A percentile compares a stretch with the other conserved stretches of the same genome.
phyloP scores from a whole-genome alignment of 64 coral and sea anemone genomes.

The Stichodactyla helianthus region DNA sequence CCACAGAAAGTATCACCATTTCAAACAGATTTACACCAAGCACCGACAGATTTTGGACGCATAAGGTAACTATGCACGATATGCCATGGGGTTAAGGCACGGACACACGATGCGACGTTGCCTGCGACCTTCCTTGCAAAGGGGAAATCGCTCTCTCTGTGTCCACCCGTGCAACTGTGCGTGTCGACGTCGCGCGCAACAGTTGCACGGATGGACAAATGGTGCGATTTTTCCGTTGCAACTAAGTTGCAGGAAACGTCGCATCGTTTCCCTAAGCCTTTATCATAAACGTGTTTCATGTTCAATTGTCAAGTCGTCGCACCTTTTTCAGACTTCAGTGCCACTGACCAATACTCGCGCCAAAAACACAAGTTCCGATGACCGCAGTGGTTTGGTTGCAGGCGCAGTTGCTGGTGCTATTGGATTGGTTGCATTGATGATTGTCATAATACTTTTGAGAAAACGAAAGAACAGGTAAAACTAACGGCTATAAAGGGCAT shows the following conservation, averaged over 20 bases:
- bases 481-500: background rate
- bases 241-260: no score
- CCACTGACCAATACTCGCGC: background rate
- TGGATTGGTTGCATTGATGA: background rate
- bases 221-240: no score
- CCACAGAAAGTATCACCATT: background rate
- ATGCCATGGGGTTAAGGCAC: no score
- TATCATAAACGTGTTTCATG: no score
- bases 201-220: no score
- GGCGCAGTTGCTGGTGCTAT: constrained; percentile 1
- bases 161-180: no score
- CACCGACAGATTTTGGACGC: background rate
- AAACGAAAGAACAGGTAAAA: constrained; percentile 3
- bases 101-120: no score
- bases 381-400: background rate
- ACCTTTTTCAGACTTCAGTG: background rate
- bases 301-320: background rate
- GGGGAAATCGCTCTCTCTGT: no score
- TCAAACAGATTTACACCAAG: background rate
- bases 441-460: background rate
- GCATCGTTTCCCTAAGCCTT: no score
- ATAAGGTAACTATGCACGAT: background rate
- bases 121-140: no score
- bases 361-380: background rate
- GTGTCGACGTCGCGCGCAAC: no score